Conservation (phyloP, 2,888 invertebrate genomes). For the Microplitis deprimator region DNA sequence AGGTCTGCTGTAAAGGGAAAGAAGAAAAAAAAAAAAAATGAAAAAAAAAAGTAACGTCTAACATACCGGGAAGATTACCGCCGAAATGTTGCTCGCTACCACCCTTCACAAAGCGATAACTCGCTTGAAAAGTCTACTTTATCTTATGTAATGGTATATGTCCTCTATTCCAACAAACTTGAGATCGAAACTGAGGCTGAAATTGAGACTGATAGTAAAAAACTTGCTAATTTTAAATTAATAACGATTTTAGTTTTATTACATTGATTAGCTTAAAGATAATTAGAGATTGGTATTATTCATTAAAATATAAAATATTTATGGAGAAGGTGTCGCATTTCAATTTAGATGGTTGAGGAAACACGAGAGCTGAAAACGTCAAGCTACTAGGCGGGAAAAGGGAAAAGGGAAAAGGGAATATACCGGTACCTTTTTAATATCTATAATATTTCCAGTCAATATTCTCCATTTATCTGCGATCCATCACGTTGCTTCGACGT, state of each 20-base stretch:
- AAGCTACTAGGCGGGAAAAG: neutral
- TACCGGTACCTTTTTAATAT: conserved; percentile 59
- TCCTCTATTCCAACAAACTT: neutral
- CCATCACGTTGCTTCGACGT: conserved; percentile 58
- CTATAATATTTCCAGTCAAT: conserved; percentile 62
- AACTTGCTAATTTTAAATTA: too few species aligned
- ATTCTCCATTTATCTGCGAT: conserved; percentile 62
- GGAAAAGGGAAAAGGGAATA: neutral
- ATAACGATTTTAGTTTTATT: too few species aligned
- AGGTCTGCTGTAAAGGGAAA: too few species aligned
- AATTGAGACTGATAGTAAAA: too few species aligned
- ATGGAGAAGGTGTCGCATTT: neutral
- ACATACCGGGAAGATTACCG: neutral
- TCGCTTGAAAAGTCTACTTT: neutral
- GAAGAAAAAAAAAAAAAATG: neutral
- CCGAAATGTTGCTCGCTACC: neutral
- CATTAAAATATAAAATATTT: neutral
- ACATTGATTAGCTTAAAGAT: too few species aligned
- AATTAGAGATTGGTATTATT: too few species aligned
- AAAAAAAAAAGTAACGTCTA: neutral
- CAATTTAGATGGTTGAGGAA: neutral
- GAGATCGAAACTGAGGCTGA: neutral
- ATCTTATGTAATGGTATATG: conserved; percentile 1
- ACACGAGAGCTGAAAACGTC: neutral
- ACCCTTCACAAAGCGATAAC: neutral